Percentiles rank a stretch among this genome's conserved stretches.
These are phyloP conservation scores for Augochlora pura DNA, from an alignment of 1,140 invertebrate genomes.

Conservation along the genomic window DNA sequence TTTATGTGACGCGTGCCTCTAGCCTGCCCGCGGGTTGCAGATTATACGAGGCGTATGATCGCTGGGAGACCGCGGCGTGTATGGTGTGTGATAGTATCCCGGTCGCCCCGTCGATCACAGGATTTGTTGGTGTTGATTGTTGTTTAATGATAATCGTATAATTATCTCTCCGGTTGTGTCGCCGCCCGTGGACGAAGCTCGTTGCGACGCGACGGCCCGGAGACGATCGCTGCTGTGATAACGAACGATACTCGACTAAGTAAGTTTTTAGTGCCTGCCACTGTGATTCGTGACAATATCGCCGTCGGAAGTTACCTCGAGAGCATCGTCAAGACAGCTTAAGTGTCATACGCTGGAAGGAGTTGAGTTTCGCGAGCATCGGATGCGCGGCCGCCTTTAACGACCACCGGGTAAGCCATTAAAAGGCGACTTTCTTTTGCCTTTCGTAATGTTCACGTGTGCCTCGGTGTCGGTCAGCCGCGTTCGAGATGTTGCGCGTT, in stretches of 20 bases:
- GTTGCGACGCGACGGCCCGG: slow-evolving; percentile 35
- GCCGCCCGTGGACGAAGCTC: slow-evolving; percentile 30
- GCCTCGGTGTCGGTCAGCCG: neutral
- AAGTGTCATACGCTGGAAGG: slow-evolving; percentile 57
- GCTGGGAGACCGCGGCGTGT: neutral
- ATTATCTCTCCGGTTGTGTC: slow-evolving; percentile 6
- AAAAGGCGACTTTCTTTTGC: slow-evolving; percentile 11
- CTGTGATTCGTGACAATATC: slow-evolving; percentile 58
- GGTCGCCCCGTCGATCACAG: slow-evolving; percentile 26
- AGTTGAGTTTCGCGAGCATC: slow-evolving; percentile 58
- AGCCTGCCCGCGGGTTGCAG: neutral
- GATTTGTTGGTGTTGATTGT: slow-evolving; percentile 37
- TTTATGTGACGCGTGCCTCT: slow-evolving; percentile 13
- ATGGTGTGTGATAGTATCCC: slow-evolving; percentile 41
- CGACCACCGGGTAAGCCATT: slow-evolving; percentile 62
- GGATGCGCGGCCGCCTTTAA: slow-evolving; percentile 60
- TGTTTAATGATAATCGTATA: slow-evolving; percentile 38
- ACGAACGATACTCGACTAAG: slow-evolving; percentile 47
- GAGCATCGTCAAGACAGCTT: neutral
- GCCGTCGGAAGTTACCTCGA: slow-evolving; percentile 29
- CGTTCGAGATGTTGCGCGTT: neutral
- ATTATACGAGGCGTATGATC: neutral
- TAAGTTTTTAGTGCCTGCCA: slow-evolving; percentile 57
- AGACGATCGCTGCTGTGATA: slow-evolving; percentile 59
- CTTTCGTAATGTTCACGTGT: neutral